Conservation (phyloP, 2,113 vertebrate species). For the Chloebia gouldiae region DNA sequence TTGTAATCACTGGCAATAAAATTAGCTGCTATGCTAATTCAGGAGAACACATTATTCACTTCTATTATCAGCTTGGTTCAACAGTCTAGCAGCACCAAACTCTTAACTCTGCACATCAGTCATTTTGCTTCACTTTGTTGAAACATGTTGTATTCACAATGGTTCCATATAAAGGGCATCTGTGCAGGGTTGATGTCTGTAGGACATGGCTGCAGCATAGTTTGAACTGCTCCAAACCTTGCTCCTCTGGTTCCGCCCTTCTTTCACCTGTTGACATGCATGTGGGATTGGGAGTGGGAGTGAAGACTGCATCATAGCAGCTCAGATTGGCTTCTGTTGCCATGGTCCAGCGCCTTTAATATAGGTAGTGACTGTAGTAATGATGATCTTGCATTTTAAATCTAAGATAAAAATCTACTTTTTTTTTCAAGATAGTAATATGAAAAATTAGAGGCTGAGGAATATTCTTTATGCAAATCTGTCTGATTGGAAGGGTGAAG, state of each 20-base stretch:
- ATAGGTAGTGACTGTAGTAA: neutral
- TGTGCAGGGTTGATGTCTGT: neutral
- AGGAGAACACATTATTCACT: neutral
- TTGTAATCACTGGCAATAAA: neutral
- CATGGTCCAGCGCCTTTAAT: neutral
- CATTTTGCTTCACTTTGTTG: neutral
- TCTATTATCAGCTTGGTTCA: neutral
- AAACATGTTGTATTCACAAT: neutral
- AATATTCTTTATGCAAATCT: neutral
- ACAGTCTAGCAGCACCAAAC: neutral
- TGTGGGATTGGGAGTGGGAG: neutral
- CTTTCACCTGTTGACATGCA: neutral
- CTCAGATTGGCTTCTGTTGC: neutral
- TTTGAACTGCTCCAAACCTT: neutral
- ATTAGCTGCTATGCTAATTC: neutral
- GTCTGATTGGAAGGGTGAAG: neutral
- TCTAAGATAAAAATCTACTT: rapidly evolving
- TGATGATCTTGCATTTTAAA: neutral
- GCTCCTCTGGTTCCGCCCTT: neutral
- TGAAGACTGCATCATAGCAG: neutral
- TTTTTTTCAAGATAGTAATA: neutral
- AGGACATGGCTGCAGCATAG: rapidly evolving
- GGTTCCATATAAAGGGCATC: neutral
- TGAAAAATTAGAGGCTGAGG: neutral
- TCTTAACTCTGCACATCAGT: neutral